phyloP scores from a whole-genome alignment of 2,113 vertebrate species.

The Notarius lentiginosus region DNA sequence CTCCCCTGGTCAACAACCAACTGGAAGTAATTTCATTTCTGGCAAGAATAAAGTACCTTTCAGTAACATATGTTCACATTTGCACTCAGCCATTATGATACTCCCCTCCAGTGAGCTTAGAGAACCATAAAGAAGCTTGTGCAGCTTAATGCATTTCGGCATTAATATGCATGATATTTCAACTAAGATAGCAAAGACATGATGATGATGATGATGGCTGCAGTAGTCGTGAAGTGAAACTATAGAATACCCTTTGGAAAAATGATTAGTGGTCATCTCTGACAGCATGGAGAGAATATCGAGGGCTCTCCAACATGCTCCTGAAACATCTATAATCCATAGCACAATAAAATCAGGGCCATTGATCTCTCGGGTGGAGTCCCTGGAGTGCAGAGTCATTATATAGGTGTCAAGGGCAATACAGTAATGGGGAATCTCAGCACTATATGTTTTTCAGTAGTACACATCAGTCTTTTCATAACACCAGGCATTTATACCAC shows the following conservation, averaged over 20 bases:
- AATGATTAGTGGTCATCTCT: slow-evolving; percentile 31
- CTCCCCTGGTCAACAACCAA: slow-evolving; percentile 52
- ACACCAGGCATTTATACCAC: neutral
- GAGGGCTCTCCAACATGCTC: neutral
- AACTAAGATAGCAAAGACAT: slow-evolving; percentile 42
- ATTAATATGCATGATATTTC: slow-evolving; percentile 55
- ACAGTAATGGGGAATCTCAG: slow-evolving; percentile 9
- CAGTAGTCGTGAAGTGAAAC: slow-evolving; percentile 25
- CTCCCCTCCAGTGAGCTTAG: slow-evolving; percentile 52
- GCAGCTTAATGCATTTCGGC: slow-evolving; percentile 54
- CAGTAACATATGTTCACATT: slow-evolving; percentile 60
- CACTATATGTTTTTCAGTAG: neutral
- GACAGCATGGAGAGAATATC: slow-evolving; percentile 1
- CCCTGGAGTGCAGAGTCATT: neutral
- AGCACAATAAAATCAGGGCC: slow-evolving; percentile 22
- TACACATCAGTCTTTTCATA: slow-evolving; percentile 7
- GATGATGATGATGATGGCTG: slow-evolving; percentile 42
- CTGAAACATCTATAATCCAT: slow-evolving; percentile 37
- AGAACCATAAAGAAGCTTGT: slow-evolving; percentile 54
- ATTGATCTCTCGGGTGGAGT: neutral
- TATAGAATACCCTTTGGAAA: slow-evolving; percentile 26
- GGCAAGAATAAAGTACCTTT: slow-evolving; percentile 53
- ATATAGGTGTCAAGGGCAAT: neutral
- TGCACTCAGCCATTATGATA: slow-evolving; percentile 54
- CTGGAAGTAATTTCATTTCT: slow-evolving; percentile 58